Base-by-base conservation (phyloP, 1,140 invertebrate species). In the Ceratosolen solmsi region DNA sequence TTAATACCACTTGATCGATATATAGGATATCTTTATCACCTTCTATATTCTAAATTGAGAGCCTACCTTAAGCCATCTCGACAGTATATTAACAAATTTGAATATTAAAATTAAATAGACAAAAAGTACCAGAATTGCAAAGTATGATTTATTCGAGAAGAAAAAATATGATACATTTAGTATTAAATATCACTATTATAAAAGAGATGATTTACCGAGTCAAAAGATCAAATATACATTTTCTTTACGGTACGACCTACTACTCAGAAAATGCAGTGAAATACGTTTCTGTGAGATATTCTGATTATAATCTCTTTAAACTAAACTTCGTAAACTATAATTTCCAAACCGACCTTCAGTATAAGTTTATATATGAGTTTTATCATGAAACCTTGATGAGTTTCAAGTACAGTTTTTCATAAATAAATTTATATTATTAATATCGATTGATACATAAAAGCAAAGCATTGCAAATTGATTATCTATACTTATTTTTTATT, bases 271-370 rank as follows among this genome's bases (percentile, higher is more conserved):
- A 33, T 33, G 11, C 13, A 63, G 30, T 63, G 27, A 33, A 33
- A 33, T 63, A 33, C 13, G 27, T 13, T 30, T 63, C 27, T 33
- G 3, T 30, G 27, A 33, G 30, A 63, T 33, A 54, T 54, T 54
- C 27, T 27, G 56, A 60, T 60, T 15, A 60, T 27, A 27, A 27
- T 27, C 56, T 63, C 60, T 63, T 17, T 63, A 63, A 63, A 33
- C 20, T 63, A 33, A 63, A 63, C 30, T 63, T 63, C 30, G 15
- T 63, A 63, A 63, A 33, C 30, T 63, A 63, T 63, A 33, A 63
- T 63, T 5, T 33, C 27, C 60, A 1, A 60, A 30, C 20, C 20
- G 7, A 30, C 1, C 58, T 5, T 60, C 13, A 30, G 9, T 60
- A 27, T 13, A 60, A 60, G 58, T 60, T 60, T 30, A 60, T 60